Evolutionary conservation across 2,888 invertebrate species (phyloP), one percentile per base, ranked within the genome.

Genomic region (Xiphydria camelus): DNA sequence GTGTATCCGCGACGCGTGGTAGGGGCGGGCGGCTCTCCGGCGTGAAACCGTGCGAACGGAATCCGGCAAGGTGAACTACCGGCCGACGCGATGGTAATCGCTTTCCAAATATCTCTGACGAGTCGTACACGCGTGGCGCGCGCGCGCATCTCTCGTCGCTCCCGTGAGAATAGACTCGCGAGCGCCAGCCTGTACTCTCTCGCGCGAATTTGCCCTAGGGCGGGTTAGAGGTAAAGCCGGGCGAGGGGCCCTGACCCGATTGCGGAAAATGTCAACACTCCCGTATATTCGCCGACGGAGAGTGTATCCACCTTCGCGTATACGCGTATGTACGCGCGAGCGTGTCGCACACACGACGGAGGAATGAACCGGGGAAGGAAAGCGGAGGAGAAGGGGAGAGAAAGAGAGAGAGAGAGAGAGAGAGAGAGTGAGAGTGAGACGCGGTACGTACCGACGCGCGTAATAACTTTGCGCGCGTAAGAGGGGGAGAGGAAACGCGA

Each of bases 251-350:
- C 71, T 72, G 73, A 73, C 73, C 73, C 65, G 70, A 69, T 73
- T 72, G 64, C 66, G 62, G 69, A 72, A 73, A 73, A 73, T 73
- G 73, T 73, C 73, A 73, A 71, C 72, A 72, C 64, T 64, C 59
- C 48, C 41, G 37, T 29, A 43, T 45, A 39, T 50, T 47, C 25
- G 40, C 23, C 14, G 36, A 29, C 14, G n/a, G n/a, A n/a, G 12
- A 10, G 4, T 35, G 10, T 7, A 18, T 18, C 20, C 32, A 9
- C 9, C 6, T 39, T 9, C 15, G n/a, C n/a, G n/a, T n/a, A n/a
- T n/a, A n/a, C n/a, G n/a, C n/a, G n/a, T n/a, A n/a, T n/a, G n/a
- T n/a, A n/a, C n/a, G n/a, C n/a, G n/a, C n/a, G n/a, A n/a, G n/a
- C n/a, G n/a, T 36, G 18, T 26, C 41, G 45, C 39, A 22, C 41